Conservation (phyloP, 2,113 vertebrate genomes). For the Noturus placidus region DNA sequence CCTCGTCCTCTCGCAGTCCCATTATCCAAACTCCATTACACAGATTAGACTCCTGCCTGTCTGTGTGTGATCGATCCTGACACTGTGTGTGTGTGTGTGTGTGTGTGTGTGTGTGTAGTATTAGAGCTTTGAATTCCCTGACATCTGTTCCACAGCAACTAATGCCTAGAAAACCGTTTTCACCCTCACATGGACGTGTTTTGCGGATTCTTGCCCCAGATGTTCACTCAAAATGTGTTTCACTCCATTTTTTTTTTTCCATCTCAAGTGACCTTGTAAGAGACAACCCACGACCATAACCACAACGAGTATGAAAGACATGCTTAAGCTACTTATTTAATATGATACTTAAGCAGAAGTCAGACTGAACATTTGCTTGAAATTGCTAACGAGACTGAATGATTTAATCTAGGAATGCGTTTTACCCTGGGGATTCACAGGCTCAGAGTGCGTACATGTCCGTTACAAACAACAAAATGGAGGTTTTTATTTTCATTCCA, state of each 20-base stretch:
- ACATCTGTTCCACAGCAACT: constrained; percentile 29
- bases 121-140: constrained; percentile 7
- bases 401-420: neutral
- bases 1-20: constrained; percentile 18
- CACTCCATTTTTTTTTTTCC: neutral
- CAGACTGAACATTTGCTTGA: neutral
- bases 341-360: neutral
- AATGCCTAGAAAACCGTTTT: neutral
- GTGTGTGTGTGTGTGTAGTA: neutral
- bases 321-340: neutral
- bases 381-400: neutral
- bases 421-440: neutral
- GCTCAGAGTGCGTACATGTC: neutral
- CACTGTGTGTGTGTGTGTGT: neutral
- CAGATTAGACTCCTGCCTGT: constrained; percentile 38
- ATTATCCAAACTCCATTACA: constrained; percentile 28
- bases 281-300: neutral
- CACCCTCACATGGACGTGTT: neutral
- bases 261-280: neutral
- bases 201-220: neutral
- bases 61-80: constrained; percentile 32
- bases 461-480: neutral
- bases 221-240: neutral
- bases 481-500: neutral
- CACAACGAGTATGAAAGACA: neutral